Base-by-base conservation (phyloP, 2,113 vertebrate genomes). In the Eidolon helvum region DNA sequence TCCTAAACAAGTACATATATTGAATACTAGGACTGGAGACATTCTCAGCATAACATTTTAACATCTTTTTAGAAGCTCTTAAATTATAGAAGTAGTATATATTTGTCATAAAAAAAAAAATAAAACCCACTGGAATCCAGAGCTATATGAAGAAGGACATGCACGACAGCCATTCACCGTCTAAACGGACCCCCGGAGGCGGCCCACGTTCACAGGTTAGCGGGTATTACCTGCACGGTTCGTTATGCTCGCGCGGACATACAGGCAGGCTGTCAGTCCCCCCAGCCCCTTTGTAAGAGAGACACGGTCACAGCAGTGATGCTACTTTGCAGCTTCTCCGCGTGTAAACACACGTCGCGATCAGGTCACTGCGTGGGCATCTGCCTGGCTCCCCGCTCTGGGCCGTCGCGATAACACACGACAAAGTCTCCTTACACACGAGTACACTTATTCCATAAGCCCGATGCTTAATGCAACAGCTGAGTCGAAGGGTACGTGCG, bases 311-410 rank as follows among this genome's bases (percentile, higher is more conserved):
- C 4, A 38, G 45, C 30, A 66, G 79, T n/a, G 75, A 57, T 3
- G 11, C 11, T 55, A 21, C 16, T 65, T 14, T 40, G 66, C n/a
- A 26, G 26, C 28, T 65, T 77, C 75, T 33, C 57, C 65, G 38
- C 19, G 19, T 9, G 1, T 11, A 45, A 18, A 33, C 40, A 7
- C 1, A 0, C 61, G 5, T 40, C 30, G 15, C 4, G 14, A 21
- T 43, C 48, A 30, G 63, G 55, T 53, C 19, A 43, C 43, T 43
- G 43, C 1, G 24, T 1, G 14, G 91, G 63, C 30, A n/a, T 0
- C 24, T 8, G 14, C 6, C 12, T n/a, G 12, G 45, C 16, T 28
- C 28, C 68, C 7, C 45, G 16, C 11, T 71, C 40, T 43, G 16
- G 38, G 22, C 28, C 14, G 14, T 11, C 38, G 71, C 3, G 10